These are phyloP conservation scores for Cataglyphis hispanica DNA, from an alignment of 1,140 invertebrate genomes.

Conservation along the genomic window DNA sequence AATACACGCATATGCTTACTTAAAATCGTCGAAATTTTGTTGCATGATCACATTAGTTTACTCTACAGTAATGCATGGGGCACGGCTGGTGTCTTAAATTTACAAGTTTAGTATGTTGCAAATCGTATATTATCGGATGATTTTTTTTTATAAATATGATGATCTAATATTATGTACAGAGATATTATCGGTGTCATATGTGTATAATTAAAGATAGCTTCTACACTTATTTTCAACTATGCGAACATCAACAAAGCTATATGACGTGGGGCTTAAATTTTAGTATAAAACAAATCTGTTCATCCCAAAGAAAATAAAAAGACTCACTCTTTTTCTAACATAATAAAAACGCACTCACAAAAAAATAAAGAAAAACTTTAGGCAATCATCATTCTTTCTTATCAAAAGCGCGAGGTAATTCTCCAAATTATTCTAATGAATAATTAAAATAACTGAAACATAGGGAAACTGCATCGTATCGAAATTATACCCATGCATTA, in stretches of 20 bases:
- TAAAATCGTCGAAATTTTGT: slow-evolving; percentile 44
- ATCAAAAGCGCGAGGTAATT: background rate
- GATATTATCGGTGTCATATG: slow-evolving; percentile 52
- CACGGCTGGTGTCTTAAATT: slow-evolving; percentile 23
- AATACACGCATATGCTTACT: slow-evolving; percentile 50
- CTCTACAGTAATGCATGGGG: slow-evolving; percentile 73
- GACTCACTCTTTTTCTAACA: background rate
- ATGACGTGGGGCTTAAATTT: background rate
- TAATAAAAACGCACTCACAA: background rate
- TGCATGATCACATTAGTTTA: slow-evolving; percentile 53
- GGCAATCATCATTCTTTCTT: background rate
- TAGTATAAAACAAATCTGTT: background rate
- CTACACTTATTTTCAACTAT: background rate
- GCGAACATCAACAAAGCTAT: background rate
- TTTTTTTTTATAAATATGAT: slow-evolving; percentile 52
- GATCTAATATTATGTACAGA: slow-evolving; percentile 69
- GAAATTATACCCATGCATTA: slow-evolving; percentile 69
- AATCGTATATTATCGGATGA: slow-evolving; percentile 13
- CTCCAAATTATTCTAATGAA: background rate
- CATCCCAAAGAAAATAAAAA: background rate
- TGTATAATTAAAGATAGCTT: slow-evolving; percentile 41
- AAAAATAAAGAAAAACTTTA: background rate
- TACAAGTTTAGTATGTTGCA: slow-evolving; percentile 33
- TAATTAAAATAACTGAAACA: background rate
- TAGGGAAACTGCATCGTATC: background rate